A percentile compares a stretch with the other conserved stretches of the same genome.
Conservation (phyloP, 1,140 invertebrate species). For the Hyphantria cunea region DNA sequence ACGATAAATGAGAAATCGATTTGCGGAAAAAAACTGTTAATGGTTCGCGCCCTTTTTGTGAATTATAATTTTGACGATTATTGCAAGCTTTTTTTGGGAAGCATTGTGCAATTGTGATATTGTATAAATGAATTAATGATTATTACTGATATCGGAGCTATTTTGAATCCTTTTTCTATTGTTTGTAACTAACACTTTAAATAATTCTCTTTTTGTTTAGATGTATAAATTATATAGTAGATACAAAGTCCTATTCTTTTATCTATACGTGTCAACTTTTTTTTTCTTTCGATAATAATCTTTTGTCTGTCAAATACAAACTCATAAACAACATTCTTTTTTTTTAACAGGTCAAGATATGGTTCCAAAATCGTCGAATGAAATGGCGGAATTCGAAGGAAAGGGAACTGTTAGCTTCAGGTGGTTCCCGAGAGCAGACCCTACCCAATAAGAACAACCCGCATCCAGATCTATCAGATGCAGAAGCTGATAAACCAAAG, state of each 20-base stretch:
- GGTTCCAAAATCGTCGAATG: slow-evolving; percentile 98
- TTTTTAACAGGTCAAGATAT: slow-evolving; percentile 94
- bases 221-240: too few relatives aligned
- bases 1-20: slow-evolving; percentile 54
- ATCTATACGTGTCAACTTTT: too few relatives aligned
- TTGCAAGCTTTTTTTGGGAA: slow-evolving; percentile 23
- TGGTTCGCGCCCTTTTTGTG: slow-evolving; percentile 35
- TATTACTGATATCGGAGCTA: neutral
- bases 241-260: too few relatives aligned
- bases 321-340: slow-evolving; percentile 35
- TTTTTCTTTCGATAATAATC: too few relatives aligned
- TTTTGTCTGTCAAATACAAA: too few relatives aligned
- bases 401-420: slow-evolving; percentile 94
- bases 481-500: slow-evolving; percentile 89
- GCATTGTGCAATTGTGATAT: neutral
- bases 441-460: slow-evolving; percentile 98
- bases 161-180: too few relatives aligned
- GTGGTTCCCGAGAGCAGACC: slow-evolving; percentile 96
- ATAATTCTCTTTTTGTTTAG: too few relatives aligned
- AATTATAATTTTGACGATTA: slow-evolving; percentile 38
- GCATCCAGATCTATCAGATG: slow-evolving; percentile 96
- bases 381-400: slow-evolving; percentile 99
- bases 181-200: too few relatives aligned
- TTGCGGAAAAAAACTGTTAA: slow-evolving; percentile 38
- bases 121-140: slow-evolving; percentile 16